Evolutionary conservation across 2,888 invertebrate genomes (phyloP), one percentile per base, ranked within the genome.

Genomic region (Cinara cedri): DNA sequence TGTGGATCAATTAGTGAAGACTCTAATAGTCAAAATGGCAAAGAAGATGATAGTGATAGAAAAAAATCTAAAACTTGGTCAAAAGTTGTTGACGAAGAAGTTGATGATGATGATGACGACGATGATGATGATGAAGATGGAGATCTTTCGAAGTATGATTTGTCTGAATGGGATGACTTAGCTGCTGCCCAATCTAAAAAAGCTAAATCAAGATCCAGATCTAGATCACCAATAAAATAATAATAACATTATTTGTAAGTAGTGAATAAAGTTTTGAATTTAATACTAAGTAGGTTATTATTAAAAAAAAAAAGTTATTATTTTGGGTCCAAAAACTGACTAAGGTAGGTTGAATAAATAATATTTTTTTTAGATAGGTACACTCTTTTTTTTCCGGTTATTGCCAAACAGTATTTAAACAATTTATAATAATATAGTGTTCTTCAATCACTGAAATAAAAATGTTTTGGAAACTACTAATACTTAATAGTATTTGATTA

Each of bases 141-240:
- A 0, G 90, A 93, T 85, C 87, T 93, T 68, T 91, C 92, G 34
- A 93, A 93, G 85, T 94, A 93, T 85, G 92, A 93, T 85, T 87
- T 93, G 62, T 86, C 85, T 83, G 87, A 85, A 72, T 92, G 92
- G 90, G 92, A 91, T 55, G 83, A 82, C 54, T 81, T 82, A 60
- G 82, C 81, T 54, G 82, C 81, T 54, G 82, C 81, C 16, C 81
- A 80, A 51, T 49, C 46, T 4, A 81, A 83, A 68, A 83, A 82
- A 70, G 82, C 83, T 49, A 81, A 63, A 70, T 72, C 80, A 21
- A 74, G 81, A 81, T 81, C 82, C 46, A 81, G 82, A 70, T 82
- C 82, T 19, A 72, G 82, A 72, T 82, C 82, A n/a, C 82, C 82
- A 42, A 63, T 81, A 81, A 81, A 76, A 81, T 65, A 63, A 62